phyloP scores from a whole-genome alignment of 2,888 invertebrate species.

The Pediacus dermestoides region DNA sequence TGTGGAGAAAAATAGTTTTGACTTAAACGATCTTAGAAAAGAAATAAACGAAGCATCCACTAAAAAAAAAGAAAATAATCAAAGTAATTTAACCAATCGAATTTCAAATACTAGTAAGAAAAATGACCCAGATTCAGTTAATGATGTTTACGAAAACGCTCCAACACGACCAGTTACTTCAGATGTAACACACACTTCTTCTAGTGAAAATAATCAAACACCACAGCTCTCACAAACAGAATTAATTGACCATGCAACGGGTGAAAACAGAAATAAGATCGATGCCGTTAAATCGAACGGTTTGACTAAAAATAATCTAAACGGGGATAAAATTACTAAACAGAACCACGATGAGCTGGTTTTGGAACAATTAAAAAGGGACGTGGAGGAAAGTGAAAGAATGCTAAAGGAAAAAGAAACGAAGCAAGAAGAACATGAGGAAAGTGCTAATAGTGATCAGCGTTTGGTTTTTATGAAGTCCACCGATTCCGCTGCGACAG shows the following conservation, averaged over 20 bases:
- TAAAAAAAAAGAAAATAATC: not conserved
- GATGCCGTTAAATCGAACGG: no score
- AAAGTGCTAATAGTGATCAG: slow-evolving; percentile 7
- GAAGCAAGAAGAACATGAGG: slow-evolving; percentile 5
- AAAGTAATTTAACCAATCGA: slow-evolving; percentile 7
- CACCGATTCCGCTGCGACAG: slow-evolving; percentile 33
- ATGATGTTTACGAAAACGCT: slow-evolving; percentile 18
- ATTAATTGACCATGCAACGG: no score
- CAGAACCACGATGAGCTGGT: no score
- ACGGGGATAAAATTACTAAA: no score
- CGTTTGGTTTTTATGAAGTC: slow-evolving; percentile 33
- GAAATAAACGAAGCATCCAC: slow-evolving; percentile 12
- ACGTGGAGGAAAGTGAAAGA: not conserved
- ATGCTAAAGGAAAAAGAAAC: not conserved
- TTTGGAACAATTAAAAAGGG: slow-evolving; percentile 5
- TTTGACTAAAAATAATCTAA: no score
- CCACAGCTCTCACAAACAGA: no score
- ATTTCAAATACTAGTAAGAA: slow-evolving; percentile 10
- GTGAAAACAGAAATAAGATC: no score
- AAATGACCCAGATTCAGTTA: slow-evolving; percentile 5
- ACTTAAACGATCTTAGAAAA: slow-evolving; percentile 5
- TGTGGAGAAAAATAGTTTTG: not conserved
- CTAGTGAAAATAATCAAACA: slow-evolving; percentile 15
- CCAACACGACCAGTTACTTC: slow-evolving; percentile 25
- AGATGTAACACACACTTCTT: not conserved